Evolutionary conservation across 2,797 vertebrate genomes (phyloP), one percentile per base, ranked within the genome.

Genomic region (Parambassis ranga): DNA sequence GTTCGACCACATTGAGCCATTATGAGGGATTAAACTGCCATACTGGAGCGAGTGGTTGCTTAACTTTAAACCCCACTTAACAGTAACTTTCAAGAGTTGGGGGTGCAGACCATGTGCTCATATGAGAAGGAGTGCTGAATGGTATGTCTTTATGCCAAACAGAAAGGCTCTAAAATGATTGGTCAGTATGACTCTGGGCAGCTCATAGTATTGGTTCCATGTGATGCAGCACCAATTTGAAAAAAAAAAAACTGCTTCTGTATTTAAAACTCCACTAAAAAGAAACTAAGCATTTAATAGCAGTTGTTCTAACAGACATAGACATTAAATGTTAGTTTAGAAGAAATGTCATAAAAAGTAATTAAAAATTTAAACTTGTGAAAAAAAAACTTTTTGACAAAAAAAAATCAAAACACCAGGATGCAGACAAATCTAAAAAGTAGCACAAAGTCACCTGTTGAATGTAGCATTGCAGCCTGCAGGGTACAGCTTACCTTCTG

Each of bases 401-500:
- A 6, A 23, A 38, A 39, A 30, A 35, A 16, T 13, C 3, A 36
- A 10, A 10, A 23, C 14, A 26, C 2, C 10, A 20, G 11, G 10
- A 5, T 23, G n/a, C 14, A 41, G 11, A 8, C 4, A 16, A 2
- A 5, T 55, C 32, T 26, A 18, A 33, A 20, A 23, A 3, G n/a
- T 8, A 3, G 32, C 0, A 19, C 15, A 50, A 38, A 43, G 5
- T 10, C 62, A 67, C 48, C 46, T 76, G 60, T 67, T 78, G 68
- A 75, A 68, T 72, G 60, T 35, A 33, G 50, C n/a, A 31, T 8
- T 11, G 19, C 5, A 20, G 27, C 4, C 18, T 16, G 22, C 15
- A 43, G 2, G 9, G 27, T 48, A 59, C 18, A 5, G 83, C 95
- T 93, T 93, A 99, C 98, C 96, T 93, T 98, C 87, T 98, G 96